phyloP scores from a whole-genome alignment of 2,113 vertebrate species.

The Cryptomyrus ogoouensis region DNA sequence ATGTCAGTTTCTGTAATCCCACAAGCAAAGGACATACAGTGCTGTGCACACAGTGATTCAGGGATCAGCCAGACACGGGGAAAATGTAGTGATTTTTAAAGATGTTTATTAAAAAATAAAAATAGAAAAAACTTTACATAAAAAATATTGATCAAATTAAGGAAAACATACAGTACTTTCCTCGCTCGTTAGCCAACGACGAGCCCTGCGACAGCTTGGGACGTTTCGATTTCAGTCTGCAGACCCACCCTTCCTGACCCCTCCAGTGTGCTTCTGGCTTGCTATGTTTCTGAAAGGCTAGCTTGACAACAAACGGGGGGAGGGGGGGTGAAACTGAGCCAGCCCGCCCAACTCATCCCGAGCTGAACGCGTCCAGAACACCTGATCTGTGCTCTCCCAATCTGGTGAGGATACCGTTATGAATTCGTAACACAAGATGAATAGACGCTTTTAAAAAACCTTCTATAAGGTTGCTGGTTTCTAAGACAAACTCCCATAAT shows the following conservation, averaged over 20 bases:
- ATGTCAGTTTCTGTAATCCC: not conserved
- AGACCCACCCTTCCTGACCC: slow-evolving; percentile 42
- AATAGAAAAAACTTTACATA: slow-evolving; percentile 98
- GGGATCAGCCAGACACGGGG: not conserved
- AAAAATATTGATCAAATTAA: slow-evolving; percentile 81
- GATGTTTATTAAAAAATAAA: slow-evolving; percentile 99
- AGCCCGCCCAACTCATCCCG: slow-evolving; percentile 39
- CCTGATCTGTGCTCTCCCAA: not conserved
- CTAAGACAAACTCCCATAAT: slow-evolving; percentile 16
- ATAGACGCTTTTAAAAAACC: slow-evolving; percentile 14
- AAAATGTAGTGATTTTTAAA: slow-evolving; percentile 25
- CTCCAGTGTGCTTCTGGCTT: slow-evolving; percentile 31
- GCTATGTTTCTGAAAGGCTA: not conserved
- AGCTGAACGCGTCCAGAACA: slow-evolving; percentile 39
- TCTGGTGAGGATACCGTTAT: not conserved
- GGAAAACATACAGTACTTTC: slow-evolving; percentile 55
- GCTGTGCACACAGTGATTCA: not conserved
- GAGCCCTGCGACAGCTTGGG: slow-evolving; percentile 59
- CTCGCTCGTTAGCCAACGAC: slow-evolving; percentile 39
- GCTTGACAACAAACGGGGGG: slow-evolving; percentile 8
- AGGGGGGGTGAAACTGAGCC: slow-evolving; percentile 35
- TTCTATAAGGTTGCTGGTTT: slow-evolving; percentile 41
- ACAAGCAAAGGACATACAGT: not conserved
- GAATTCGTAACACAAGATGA: not conserved
- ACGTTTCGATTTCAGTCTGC: slow-evolving; percentile 41